Base-by-base conservation (phyloP, 2,113 vertebrate genomes). In the Alexandromys fortis region DNA sequence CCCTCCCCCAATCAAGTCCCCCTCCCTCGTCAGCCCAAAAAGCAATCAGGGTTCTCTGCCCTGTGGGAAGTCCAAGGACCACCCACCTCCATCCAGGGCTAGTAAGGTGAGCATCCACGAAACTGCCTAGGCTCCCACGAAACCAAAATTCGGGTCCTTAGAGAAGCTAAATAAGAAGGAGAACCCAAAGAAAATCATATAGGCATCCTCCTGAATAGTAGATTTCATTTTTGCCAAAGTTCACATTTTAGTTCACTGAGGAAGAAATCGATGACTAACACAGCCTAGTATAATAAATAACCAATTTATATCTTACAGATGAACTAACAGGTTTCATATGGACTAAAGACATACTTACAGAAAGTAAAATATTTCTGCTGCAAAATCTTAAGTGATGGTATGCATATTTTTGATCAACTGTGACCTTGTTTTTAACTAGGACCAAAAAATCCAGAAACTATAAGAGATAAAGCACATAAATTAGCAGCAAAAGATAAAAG, bases 401-500 rank as follows among this genome's bases (percentile, higher is more conserved):
- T 67, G 4, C 22, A 85, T 9, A 85, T 63, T 17, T 75, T 86
- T 42, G 30, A 22, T 30, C 28, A 95, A 92, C 12, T 65, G 5
- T 87, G 67, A 86, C 55, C 14, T 93, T 75, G 52, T 61, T 26
- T 33, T 96, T 94, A 77, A 88, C 38, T 75, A 65, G 89, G 38
- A 58, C 5, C 19, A n/a, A 91, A 91, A 96, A 97, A 90, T 28
- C 35, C 42, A 92, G 75, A 94, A 78, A 24, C 35, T n/a, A 13
- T 83, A 86, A 83, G 11, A 90, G 17, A 91, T 81, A 89, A 92
- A 30, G 22, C 42, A 61, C 49, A 89, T 76, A 90, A 79, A 96
- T 92, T 93, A 28, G 13, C 52, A 70, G 42, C 73, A 92, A 95
- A 97, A 96, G 52, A 92, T 94, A 94, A 76, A 38, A 77, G 19